Conservation (phyloP, 1,140 invertebrate species). For the Aphaenogaster rudis region DNA sequence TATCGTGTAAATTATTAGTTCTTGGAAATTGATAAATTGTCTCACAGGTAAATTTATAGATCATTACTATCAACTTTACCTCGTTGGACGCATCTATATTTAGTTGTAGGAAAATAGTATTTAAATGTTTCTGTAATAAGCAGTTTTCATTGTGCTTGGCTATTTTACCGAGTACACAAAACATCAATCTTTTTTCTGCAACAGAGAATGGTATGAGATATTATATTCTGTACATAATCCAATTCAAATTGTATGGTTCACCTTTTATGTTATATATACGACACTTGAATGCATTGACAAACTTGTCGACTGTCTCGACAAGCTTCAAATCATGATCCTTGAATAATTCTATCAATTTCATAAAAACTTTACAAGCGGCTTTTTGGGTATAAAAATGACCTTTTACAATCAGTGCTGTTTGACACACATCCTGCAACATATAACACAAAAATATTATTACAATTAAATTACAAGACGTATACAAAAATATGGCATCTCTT, state of each 20-base stretch:
- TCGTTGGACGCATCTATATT: slow-evolving; percentile 62
- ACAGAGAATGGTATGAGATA: slow-evolving; percentile 34
- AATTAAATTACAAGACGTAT: not conserved
- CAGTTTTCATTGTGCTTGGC: slow-evolving; percentile 56
- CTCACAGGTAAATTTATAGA: not conserved
- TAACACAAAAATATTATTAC: slow-evolving; percentile 37
- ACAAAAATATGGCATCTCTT: slow-evolving; percentile 3
- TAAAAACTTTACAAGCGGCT: slow-evolving; percentile 68
- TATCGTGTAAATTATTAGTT: slow-evolving; percentile 20
- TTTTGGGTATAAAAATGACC: slow-evolving; percentile 60
- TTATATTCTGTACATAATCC: slow-evolving; percentile 27
- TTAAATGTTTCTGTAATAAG: not conserved
- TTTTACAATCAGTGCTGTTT: slow-evolving; percentile 61
- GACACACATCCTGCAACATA: slow-evolving; percentile 73
- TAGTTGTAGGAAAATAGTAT: slow-evolving; percentile 61
- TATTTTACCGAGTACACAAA: slow-evolving; percentile 68
- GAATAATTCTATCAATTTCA: slow-evolving; percentile 74
- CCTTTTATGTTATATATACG: slow-evolving; percentile 62
- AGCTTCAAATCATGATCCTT: slow-evolving; percentile 66
- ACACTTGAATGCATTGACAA: slow-evolving; percentile 34
- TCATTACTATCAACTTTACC: slow-evolving; percentile 63
- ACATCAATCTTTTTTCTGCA: slow-evolving; percentile 62
- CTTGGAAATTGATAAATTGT: not conserved
- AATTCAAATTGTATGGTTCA: slow-evolving; percentile 25
- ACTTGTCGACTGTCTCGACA: slow-evolving; percentile 63